A percentile compares a stretch with the other conserved stretches of the same genome.
These are phyloP conservation scores for Eristalinus aeneus DNA, from an alignment of 2,888 invertebrate genomes.

Conservation along the genomic window DNA sequence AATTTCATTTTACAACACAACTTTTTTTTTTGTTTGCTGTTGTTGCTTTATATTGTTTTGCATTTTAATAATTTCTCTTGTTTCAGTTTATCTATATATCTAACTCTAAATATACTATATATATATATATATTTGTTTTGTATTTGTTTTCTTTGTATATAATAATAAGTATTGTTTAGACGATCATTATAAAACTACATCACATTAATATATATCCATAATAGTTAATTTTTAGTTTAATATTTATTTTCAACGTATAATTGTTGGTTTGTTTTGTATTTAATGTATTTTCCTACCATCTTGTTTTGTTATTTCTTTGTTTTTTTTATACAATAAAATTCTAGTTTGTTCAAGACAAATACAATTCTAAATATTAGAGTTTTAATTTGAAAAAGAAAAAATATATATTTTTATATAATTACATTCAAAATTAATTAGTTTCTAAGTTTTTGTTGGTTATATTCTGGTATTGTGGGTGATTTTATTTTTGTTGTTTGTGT, in stretches of 20 bases:
- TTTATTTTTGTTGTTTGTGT: background rate
- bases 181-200: slow-evolving; percentile 71
- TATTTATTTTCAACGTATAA: slow-evolving; percentile 22
- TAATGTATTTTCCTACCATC: slow-evolving; percentile 35
- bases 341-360: slow-evolving; percentile 67
- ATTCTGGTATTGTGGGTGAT: background rate
- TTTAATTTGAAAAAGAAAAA: slow-evolving; percentile 10
- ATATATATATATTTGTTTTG: slow-evolving; percentile 55
- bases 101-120: slow-evolving; percentile 64
- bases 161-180: slow-evolving; percentile 69
- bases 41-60: slow-evolving; percentile 23
- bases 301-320: slow-evolving; percentile 25
- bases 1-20: slow-evolving; percentile 49
- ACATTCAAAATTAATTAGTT: slow-evolving; percentile 12
- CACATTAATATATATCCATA: slow-evolving; percentile 71
- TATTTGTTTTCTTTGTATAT: slow-evolving; percentile 56
- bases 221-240: slow-evolving; percentile 59
- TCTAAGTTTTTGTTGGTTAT: slow-evolving; percentile 45
- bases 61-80: slow-evolving; percentile 21
- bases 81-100: slow-evolving; percentile 26
- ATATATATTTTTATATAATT: background rate
- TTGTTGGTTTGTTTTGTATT: slow-evolving; percentile 27
- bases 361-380: slow-evolving; percentile 46
- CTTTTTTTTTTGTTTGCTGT: slow-evolving; percentile 5
- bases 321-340: slow-evolving; percentile 55